phyloP scores from a whole-genome alignment of 2,113 vertebrate species.

The Hypomesus transpacificus region DNA sequence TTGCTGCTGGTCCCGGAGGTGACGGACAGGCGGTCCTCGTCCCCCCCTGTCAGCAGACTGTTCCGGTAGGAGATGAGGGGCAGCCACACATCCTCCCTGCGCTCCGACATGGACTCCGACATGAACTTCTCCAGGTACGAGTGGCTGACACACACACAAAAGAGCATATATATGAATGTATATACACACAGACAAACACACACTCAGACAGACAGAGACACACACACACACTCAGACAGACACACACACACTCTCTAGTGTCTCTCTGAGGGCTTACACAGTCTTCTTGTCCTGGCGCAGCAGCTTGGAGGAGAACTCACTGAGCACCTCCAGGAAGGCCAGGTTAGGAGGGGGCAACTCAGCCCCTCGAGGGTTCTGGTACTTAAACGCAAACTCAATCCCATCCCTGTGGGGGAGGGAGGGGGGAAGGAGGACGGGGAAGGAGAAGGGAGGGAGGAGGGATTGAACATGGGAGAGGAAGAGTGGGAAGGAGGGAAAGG shows the following conservation, averaged over 20 bases:
- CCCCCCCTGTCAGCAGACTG: conserved; percentile 92
- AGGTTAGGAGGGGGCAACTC: conserved; percentile 94
- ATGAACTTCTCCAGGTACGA: conserved; percentile 98
- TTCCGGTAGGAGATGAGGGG: conserved; percentile 98
- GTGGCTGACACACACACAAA: conserved; percentile 73
- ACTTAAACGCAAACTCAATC: conserved; percentile 98
- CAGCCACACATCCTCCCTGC: conserved; percentile 96
- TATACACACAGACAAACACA: background rate
- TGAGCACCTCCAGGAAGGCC: conserved; percentile 95
- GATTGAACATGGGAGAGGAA: background rate
- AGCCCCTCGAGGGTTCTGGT: conserved; percentile 92
- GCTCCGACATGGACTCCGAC: conserved; percentile 96
- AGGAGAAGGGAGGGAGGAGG: background rate
- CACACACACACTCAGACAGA: background rate
- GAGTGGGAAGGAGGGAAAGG: background rate
- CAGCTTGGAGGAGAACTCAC: conserved; percentile 97
- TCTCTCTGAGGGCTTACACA: conserved; percentile 79
- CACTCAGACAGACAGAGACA: background rate
- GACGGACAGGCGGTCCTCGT: conserved; percentile 93
- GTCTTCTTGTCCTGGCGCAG: conserved; percentile 98
- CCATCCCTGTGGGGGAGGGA: conserved; percentile 77
- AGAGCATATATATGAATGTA: background rate
- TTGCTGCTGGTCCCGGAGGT: conserved; percentile 97
- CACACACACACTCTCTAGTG: too few relatives aligned
- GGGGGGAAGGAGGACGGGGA: background rate